Conservation (phyloP, 30 jellyfish, hydroid and myxozoan species). For the Pseudorhiza aurosa region DNA sequence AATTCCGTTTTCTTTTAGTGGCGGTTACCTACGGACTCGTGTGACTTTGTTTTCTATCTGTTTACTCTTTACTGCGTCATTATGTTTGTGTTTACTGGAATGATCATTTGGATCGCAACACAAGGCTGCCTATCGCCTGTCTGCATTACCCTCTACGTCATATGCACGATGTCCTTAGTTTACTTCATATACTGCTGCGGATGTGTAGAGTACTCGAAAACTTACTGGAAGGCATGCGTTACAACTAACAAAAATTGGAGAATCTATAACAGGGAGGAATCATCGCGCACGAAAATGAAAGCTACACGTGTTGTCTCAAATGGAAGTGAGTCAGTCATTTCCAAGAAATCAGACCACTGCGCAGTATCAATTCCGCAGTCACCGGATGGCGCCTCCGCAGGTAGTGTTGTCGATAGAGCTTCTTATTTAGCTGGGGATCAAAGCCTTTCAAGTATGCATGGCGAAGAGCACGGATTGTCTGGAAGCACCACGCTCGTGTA, state of each 20-base stretch:
- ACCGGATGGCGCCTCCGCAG: background rate
- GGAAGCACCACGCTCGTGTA: constrained; percentile 48
- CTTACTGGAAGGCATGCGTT: constrained; percentile 85
- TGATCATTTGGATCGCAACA: constrained; percentile 90
- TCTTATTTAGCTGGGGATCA: background rate
- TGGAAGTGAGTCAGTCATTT: constrained; percentile 17
- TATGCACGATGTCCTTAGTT: constrained; percentile 81
- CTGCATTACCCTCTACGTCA: constrained; percentile 83
- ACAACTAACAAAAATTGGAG: constrained; percentile 82
- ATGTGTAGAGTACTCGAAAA: constrained; percentile 80
- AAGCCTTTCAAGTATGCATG: background rate
- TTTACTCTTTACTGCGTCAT: constrained; percentile 75
- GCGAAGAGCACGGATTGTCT: background rate
- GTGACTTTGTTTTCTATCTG: constrained; percentile 78
- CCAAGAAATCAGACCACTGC: background rate
- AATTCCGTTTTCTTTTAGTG: constrained; percentile 43
- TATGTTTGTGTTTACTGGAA: constrained; percentile 78
- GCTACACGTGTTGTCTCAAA: constrained; percentile 26
- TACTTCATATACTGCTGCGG: constrained; percentile 92
- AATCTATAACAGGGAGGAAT: constrained; percentile 63
- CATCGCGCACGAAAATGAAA: constrained; percentile 26
- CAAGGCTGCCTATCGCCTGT: constrained; percentile 91
- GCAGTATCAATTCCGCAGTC: background rate
- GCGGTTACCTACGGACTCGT: constrained; percentile 79
- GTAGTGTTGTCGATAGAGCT: background rate